Evolutionary conservation across 2,113 vertebrate genomes (phyloP), one percentile per base, ranked within the genome.

Genomic region (Chionodraco myersi): DNA sequence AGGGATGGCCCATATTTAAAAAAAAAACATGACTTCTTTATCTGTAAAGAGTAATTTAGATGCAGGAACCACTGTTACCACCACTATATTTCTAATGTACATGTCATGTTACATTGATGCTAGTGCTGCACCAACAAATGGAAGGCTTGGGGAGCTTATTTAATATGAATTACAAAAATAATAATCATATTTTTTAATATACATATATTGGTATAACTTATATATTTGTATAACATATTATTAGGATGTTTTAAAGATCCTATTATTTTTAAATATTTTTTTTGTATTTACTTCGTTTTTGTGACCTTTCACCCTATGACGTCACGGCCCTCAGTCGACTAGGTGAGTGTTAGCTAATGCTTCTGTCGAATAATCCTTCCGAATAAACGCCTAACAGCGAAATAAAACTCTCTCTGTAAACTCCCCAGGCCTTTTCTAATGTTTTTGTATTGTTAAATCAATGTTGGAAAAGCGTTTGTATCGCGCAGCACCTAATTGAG

Each of bases 1-100:
- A 66, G 0, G 51, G 36, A 68, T 41, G 34, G 2, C 6, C 36
- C 36, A 41, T 74, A 75, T 58, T 78, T 74, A 21, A 36, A 41
- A 21, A 26, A 41, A 21, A 21, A 10, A 59, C 30, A 14, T 7
- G 41, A 18, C 6, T 1, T 54, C 44, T 26, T 18, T 61, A 9
- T n/a, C 6, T 53, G 11, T 12, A 21, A 5, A 41, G 26, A 41
- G 15, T 6, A 6, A 72, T 36, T 61, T 2, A 61, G 45, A 60
- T n/a, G 15, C 16, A 41, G 36, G 36, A 7, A 41, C 36, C 36
- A 41, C 36, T 49, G 62, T 12, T 64, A 6, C 26, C n/a, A 11
- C 14, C 3, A 6, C 7, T 16, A 6, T 14, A 2, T 12, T 47
- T 5, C 5, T 61, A 61, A 2, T 47, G 23, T n/a, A 14, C 6